Percentiles rank a stretch among this genome's conserved stretches.
These are phyloP conservation scores for Propithecus perrieri DNA, from an alignment of 2,797 vertebrate genomes.

Conservation along the genomic window DNA sequence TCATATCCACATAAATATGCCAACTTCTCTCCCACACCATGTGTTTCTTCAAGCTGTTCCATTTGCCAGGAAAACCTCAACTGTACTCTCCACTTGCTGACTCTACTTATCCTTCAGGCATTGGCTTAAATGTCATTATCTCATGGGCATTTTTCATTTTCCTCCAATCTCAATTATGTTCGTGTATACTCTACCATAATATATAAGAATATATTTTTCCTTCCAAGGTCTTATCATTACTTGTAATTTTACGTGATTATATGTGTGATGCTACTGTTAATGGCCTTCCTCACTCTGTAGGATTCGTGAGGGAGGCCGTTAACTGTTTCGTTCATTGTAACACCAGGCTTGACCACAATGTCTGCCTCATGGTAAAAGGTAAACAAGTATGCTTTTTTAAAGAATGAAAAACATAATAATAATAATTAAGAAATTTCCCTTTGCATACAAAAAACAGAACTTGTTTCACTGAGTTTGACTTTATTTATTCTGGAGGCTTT, in stretches of 20 bases:
- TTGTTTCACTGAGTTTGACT: not conserved
- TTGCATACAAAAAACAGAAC: not conserved
- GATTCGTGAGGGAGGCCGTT: not conserved
- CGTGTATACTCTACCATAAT: not conserved
- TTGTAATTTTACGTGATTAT: not conserved
- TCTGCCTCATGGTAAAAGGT: not conserved
- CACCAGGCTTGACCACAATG: not conserved
- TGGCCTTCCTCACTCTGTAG: not conserved
- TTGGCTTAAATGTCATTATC: not conserved
- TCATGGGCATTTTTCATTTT: not conserved
- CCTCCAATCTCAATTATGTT: not conserved
- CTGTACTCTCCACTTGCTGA: not conserved
- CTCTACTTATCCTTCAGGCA: not conserved
- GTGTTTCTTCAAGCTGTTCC: not conserved
- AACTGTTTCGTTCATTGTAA: not conserved
- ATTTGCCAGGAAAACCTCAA: not conserved
- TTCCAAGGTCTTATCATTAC: not conserved
- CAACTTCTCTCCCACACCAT: not conserved
- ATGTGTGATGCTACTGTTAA: not conserved
- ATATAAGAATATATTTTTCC: not conserved
- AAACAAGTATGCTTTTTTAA: not conserved
- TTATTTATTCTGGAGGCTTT: not conserved
- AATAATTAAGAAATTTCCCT: not conserved
- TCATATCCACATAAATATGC: not conserved
- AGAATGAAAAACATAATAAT: not conserved